Evolutionary conservation across 2,113 vertebrate genomes (phyloP).

Genomic region (Rhodinocichla rosea): DNA sequence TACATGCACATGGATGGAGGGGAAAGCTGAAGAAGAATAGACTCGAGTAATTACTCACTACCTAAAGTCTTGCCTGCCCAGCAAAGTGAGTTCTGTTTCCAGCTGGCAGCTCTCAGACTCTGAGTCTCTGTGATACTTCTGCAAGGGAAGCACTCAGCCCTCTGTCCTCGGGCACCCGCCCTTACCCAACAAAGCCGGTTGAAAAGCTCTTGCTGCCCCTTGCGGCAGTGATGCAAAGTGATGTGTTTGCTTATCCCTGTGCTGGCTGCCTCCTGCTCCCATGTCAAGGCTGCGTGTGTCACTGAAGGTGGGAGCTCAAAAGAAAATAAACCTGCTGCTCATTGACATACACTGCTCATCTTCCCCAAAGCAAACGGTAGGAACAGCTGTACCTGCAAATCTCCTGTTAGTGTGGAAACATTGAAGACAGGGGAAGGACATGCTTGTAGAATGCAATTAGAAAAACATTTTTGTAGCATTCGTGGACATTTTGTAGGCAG

Average conservation of each 20-base stretch:
- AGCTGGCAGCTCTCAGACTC: background rate
- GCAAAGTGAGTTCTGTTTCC: background rate
- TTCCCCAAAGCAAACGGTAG: background rate
- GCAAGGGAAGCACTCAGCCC: background rate
- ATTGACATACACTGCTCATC: background rate
- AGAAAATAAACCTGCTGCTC: background rate
- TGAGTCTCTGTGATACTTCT: background rate
- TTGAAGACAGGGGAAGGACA: background rate
- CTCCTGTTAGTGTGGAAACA: background rate
- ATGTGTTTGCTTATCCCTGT: background rate
- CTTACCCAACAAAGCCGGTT: accelerated
- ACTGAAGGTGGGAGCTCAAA: background rate
- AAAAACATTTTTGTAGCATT: background rate
- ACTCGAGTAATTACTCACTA: background rate
- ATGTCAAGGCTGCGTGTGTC: background rate
- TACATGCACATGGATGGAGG: background rate
- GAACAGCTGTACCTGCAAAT: background rate
- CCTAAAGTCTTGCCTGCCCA: background rate
- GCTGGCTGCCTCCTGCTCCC: background rate
- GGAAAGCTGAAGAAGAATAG: background rate
- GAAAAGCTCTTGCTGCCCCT: slow-evolving; percentile 65
- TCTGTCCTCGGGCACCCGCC: background rate
- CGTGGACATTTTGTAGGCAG: background rate
- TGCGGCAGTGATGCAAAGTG: background rate
- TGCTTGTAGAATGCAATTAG: background rate